Evolutionary conservation across 1,140 invertebrate genomes (phyloP), one percentile per base, ranked within the genome.

Genomic region (Heliconius melpomene): DNA sequence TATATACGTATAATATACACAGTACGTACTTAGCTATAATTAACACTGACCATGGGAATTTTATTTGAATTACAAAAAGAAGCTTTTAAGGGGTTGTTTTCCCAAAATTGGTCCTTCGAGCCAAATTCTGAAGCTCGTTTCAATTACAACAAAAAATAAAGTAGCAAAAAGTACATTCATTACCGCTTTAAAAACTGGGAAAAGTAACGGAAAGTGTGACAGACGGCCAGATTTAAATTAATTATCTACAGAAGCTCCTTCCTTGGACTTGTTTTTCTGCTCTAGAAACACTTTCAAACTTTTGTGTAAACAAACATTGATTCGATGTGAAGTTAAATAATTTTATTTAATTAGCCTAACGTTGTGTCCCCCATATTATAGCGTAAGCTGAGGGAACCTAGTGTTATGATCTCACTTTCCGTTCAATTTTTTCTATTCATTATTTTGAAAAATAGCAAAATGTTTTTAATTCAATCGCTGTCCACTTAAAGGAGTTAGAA

Each of bases 151-250:
- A 76, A 66, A 29, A 66, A 71, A 73, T 1, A 71, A 52, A 71
- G 72, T 46, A 79, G 52, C 38, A 75, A 79, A 79, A 75, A 72
- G 52, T 32, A 79, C 74, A 79, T 75, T 76, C 72, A 79, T 75
- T 75, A 79, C 79, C 75, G 57, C 38, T 75, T 75, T 57, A 72
- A 79, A 76, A 79, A 75, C 66, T 70, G 40, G 29, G 7, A 26
- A 72, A 57, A 78, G 72, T 74, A 79, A 66, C 52, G 29, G 66
- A 46, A 76, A 76, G 54, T 76, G 79, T 76, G 74, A 79, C 79
- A 57, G 79, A 79, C 74, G 50, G 52, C 54, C 29, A 46, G 60
- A 79, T 79, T 79, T 76, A 79, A 79, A 79, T 79, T 79, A 79
- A 79, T 79, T 79, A 79, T 75, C 74, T 23, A 3, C 23, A 72